phyloP scores from a whole-genome alignment of 2,797 vertebrate genomes.

The Thalassophryne amazonica region DNA sequence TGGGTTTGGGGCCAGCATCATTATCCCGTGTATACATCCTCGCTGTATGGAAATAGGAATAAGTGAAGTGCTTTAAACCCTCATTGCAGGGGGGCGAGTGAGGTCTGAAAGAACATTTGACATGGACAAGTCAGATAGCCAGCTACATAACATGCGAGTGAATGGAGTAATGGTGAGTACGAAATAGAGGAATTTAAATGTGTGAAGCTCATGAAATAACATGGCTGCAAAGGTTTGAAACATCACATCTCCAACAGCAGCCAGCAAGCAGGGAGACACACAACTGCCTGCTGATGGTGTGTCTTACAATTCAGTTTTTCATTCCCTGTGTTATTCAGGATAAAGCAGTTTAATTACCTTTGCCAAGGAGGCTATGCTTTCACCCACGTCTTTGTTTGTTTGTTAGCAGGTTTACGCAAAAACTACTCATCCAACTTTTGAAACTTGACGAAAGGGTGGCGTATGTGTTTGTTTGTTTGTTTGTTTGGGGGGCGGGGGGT shows the following conservation, averaged over 20 bases:
- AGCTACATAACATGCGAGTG: conserved; percentile 26
- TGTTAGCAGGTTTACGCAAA: no score
- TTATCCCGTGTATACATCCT: conserved; percentile 72
- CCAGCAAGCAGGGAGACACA: neutral
- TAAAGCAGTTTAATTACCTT: no score
- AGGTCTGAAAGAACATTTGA: conserved; percentile 48
- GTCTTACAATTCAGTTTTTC: neutral
- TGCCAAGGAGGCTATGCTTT: no score
- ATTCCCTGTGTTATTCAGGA: no score
- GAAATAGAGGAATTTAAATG: conserved; percentile 20
- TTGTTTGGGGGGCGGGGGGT: no score
- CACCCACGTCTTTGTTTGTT: no score
- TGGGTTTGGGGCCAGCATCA: conserved; percentile 82
- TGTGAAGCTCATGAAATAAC: conserved; percentile 32
- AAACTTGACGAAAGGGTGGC: no score
- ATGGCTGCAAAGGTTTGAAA: conserved; percentile 22
- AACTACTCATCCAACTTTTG: no score
- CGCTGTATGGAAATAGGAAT: conserved; percentile 32
- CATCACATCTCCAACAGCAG: conserved; percentile 11
- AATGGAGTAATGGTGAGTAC: conserved; percentile 9
- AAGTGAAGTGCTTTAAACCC: conserved; percentile 30
- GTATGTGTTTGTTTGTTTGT: no score
- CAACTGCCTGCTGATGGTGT: no score
- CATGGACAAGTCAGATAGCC: conserved; percentile 28
- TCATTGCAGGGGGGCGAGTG: conserved; percentile 23